Conservation (phyloP, 2,797 vertebrate species). For the Adelosebastes latens region DNA sequence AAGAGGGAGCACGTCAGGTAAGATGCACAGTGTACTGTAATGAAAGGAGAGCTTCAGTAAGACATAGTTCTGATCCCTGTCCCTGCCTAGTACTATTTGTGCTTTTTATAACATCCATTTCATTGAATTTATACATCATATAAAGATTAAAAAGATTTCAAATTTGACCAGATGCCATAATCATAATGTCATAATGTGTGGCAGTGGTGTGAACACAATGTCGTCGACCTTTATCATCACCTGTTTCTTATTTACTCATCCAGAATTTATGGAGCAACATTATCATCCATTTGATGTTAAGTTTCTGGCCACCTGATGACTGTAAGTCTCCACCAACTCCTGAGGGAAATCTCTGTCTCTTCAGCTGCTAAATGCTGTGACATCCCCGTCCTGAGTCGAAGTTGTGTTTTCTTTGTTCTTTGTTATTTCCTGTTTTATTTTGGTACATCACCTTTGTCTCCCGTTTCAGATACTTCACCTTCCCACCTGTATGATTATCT, state of each 20-base stretch:
- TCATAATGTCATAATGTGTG: not conserved
- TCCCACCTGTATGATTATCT: no score
- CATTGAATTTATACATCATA: not conserved
- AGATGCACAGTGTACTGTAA: not conserved
- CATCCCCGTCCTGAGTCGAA: no score
- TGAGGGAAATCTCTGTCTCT: not conserved
- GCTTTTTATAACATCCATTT: not conserved
- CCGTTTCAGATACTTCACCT: no score
- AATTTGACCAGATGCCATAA: not conserved
- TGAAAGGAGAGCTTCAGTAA: not conserved
- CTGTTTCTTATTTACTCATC: not conserved
- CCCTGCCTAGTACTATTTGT: not conserved
- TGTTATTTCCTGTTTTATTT: not conserved
- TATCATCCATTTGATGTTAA: not conserved
- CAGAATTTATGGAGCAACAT: not conserved
- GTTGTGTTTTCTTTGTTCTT: no score
- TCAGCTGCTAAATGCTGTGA: no score
- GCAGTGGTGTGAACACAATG: not conserved
- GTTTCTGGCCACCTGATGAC: not conserved
- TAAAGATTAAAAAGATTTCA: not conserved
- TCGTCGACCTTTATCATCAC: not conserved
- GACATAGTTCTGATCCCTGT: not conserved
- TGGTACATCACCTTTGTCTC: no score
- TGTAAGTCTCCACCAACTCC: not conserved
- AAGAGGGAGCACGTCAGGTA: not conserved